Base-by-base conservation (phyloP, 2,888 invertebrate genomes). In the Protodeltote pygarga region DNA sequence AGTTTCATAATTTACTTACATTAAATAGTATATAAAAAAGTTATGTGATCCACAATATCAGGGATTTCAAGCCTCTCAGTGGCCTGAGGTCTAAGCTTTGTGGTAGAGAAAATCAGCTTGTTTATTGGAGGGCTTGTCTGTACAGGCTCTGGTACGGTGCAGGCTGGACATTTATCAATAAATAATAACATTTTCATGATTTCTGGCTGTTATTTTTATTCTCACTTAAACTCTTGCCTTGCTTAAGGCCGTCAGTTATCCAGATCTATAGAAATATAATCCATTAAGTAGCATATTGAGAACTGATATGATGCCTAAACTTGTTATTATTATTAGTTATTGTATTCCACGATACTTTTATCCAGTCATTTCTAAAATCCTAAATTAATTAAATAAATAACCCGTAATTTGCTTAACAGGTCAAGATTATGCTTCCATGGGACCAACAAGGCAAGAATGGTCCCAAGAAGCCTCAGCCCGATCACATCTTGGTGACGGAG, bases 351-450 rank as follows among this genome's bases (percentile, higher is more conserved):
- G n/a, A n/a, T n/a, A n/a, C n/a, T n/a, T n/a, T n/a, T n/a, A n/a
- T n/a, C n/a, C n/a, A n/a, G n/a, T n/a, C 4, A 17, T 1, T 19
- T 3, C 1, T 13, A 20, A 15, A 9, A n/a, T 17, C 6, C 4
- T 16, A 17, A 23, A 5, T 29, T 9, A 0, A n/a, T 6, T 13
- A 1, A 2, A n/a, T n/a, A 35, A 32, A 6, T 47, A 31, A 58
- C 5, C 5, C 3, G 13, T 21, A 5, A n/a, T 32, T 14, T 44
- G 19, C 9, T 39, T 94, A 94, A 65, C 95, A 97, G 93, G 97
- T 98, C 1, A 99, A 99, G 92, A 99, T 99, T 90, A 99, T 99
- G 99, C 95, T 99, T 91, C 99, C 99, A 25, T 98, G 98, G 95
- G 99, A 99, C 93, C 96, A 98, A 54, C 96, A 95, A 85, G 99